These are phyloP conservation scores for Plebejus argus DNA, from an alignment of 2,888 invertebrate genomes.

Conservation along the genomic window DNA sequence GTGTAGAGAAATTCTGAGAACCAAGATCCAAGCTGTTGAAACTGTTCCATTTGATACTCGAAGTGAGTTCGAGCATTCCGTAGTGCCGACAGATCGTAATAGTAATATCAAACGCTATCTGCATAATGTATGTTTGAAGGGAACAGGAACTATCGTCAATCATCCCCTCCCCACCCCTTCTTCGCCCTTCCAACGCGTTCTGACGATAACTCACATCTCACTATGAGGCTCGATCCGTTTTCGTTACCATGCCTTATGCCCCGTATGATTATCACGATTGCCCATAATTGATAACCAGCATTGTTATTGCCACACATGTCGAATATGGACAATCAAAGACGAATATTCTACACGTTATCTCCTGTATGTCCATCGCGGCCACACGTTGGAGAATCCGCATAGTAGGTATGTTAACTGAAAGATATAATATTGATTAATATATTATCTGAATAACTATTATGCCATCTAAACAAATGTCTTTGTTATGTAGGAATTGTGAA, in stretches of 20 bases:
- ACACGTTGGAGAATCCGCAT: too few relatives aligned
- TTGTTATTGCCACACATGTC: too few relatives aligned
- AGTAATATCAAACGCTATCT: conserved; percentile 21
- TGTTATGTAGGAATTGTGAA: too few relatives aligned
- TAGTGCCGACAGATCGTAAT: conserved; percentile 13
- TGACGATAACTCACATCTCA: conserved; percentile 12
- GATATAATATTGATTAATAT: too few relatives aligned
- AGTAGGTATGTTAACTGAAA: too few relatives aligned
- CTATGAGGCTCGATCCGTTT: conserved; percentile 4
- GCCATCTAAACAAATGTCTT: too few relatives aligned
- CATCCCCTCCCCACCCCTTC: neutral
- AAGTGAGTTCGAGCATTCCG: neutral
- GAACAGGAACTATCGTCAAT: conserved; percentile 30
- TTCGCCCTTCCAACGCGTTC: neutral
- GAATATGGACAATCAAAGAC: too few relatives aligned
- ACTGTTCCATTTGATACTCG: neutral
- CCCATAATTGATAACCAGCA: too few relatives aligned
- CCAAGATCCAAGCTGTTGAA: neutral
- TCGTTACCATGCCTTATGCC: neutral
- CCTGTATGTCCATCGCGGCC: too few relatives aligned
- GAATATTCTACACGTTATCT: too few relatives aligned
- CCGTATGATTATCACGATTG: neutral
- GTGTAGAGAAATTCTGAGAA: neutral
- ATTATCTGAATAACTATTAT: too few relatives aligned
- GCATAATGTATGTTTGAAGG: conserved; percentile 25